Conservation (phyloP, 2,113 vertebrate species). For the Laterallus jamaicensis region DNA sequence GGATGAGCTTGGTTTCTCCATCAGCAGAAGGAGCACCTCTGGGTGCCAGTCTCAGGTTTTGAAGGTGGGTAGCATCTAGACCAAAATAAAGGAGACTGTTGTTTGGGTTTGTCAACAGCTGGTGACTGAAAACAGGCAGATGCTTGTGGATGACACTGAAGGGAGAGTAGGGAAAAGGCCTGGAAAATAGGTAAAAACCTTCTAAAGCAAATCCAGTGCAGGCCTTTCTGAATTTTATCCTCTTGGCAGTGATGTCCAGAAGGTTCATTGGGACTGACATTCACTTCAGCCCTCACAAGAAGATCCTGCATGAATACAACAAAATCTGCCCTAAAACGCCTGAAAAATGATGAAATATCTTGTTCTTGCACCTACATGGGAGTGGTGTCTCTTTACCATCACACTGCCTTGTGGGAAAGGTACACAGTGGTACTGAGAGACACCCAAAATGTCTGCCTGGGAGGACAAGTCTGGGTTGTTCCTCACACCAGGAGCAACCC, state of each 20-base stretch:
- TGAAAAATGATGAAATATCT: not conserved
- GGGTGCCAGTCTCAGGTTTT: not conserved
- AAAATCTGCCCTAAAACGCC: not conserved
- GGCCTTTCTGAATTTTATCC: not conserved
- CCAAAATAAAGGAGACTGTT: not conserved
- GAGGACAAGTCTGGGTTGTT: not conserved
- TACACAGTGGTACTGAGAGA: not conserved
- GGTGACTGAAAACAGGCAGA: not conserved
- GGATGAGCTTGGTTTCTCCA: not conserved
- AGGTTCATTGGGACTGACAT: not conserved
- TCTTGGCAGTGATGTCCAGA: not conserved
- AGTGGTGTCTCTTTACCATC: not conserved
- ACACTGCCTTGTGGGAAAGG: fast-evolving
- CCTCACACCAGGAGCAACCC: not conserved
- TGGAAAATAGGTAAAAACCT: not conserved
- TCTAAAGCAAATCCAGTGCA: not conserved
- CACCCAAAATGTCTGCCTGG: not conserved
- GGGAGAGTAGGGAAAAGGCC: not conserved
- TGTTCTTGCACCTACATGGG: not conserved
- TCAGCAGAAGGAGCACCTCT: not conserved
- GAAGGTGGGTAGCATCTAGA: not conserved
- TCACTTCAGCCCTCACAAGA: not conserved
- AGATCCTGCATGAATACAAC: not conserved
- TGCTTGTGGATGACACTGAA: not conserved
- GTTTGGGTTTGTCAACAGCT: not conserved